Base-by-base conservation (phyloP, 2,113 vertebrate genomes). In the Albula glossodonta region DNA sequence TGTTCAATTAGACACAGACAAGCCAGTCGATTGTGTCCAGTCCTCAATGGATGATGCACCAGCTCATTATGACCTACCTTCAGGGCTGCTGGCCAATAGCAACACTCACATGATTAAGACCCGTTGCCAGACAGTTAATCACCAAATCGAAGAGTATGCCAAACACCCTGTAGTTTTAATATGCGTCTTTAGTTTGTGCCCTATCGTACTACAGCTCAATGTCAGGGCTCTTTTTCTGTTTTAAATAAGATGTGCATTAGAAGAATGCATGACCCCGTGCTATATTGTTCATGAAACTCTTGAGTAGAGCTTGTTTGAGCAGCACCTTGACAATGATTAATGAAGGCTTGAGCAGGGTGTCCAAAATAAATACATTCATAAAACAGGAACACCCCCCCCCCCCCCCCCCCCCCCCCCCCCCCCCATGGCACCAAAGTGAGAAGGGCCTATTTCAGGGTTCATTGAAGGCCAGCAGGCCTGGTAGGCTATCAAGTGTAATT, bases 401-500 rank as follows among this genome's bases (percentile, higher is more conserved):
- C 81, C 25, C 60, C 0, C 81, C 25, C 60, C 0, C n/a, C n/a
- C 81, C 81, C 31, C 15, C 5, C 81, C 81, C 31, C 15, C 5
- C 81, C 25, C 60, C 0, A 41, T 81, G 52, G 81, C 31, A 48
- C 52, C 25, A n/a, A 57, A 57, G 22, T 81, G 78, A 81, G 22
- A 81, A 51, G 52, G 56, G 51, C 52, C 0, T 48, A 66, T 86
- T 52, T 74, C 25, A 25, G 15, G 81, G n/a, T 10, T 48, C 81
- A 82, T 82, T 82, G 74, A 83, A 86, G 60, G 51, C 79, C 78
- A 83, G 86, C 53, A 60, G 83, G 81, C 85, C 0, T 17, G 60
- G 89, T 91, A 85, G 82, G 87, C 63, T 86, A 85, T 81, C 70
- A 90, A 84, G 82, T 86, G 86, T 66, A 1, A 70, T 56, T 78